phyloP scores from a whole-genome alignment of 2,113 vertebrate species.

The Puntigrus tetrazona region DNA sequence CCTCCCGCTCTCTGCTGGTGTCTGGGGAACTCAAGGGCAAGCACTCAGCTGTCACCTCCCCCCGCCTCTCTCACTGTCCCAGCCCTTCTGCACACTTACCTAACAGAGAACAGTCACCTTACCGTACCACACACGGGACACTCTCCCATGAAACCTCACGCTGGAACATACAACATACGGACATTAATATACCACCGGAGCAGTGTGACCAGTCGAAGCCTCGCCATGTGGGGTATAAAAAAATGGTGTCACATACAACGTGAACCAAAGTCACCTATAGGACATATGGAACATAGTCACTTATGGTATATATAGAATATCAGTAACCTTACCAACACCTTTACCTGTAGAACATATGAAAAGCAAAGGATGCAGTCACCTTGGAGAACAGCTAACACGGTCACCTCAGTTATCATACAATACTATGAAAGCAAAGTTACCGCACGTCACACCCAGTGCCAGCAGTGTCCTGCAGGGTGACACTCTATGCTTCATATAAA shows the following conservation, averaged over 20 bases:
- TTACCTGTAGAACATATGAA: conserved; percentile 25
- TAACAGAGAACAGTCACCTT: conserved; percentile 47
- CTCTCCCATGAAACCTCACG: conserved; percentile 4
- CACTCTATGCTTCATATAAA: background rate
- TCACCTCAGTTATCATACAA: conserved; percentile 36
- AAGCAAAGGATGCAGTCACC: conserved; percentile 10
- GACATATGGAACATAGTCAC: conserved; percentile 33
- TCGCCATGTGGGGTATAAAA: background rate
- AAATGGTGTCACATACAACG: background rate
- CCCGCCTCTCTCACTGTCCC: background rate
- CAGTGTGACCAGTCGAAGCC: background rate
- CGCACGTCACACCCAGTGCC: background rate
- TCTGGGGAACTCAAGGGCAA: conserved; percentile 80
- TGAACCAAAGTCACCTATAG: conserved; percentile 32
- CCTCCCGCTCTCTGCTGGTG: conserved; percentile 56
- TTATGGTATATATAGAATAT: conserved; percentile 37
- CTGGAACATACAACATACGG: conserved; percentile 17
- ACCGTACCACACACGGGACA: conserved; percentile 35
- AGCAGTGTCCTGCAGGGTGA: background rate
- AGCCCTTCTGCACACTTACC: conserved; percentile 38
- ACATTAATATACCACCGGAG: conserved; percentile 1
- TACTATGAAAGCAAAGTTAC: background rate
- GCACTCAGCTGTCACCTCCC: conserved; percentile 66
- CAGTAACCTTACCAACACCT: background rate
- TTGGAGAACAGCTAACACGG: conserved; percentile 5